Conservation (phyloP, 2,888 invertebrate genomes). For the Automeris io region DNA sequence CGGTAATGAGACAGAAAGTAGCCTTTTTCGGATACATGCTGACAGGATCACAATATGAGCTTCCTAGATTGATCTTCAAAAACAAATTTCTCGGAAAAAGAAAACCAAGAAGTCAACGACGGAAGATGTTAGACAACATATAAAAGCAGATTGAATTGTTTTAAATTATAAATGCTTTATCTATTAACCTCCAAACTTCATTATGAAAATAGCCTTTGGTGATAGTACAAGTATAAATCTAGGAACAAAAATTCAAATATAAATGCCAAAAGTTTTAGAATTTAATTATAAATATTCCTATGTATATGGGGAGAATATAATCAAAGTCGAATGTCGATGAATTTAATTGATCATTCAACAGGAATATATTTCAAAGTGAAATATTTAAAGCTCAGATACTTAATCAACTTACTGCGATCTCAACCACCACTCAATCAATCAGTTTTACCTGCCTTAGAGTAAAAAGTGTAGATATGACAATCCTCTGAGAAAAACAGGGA, state of each 20-base stretch:
- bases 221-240: background rate
- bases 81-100: no score
- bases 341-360: conserved; percentile 67
- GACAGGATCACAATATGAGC: no score
- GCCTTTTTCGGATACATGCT: no score
- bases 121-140: no score
- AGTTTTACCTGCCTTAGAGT: conserved; percentile 17
- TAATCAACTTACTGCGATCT: conserved; percentile 67
- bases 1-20: no score
- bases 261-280: background rate
- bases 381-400: conserved; percentile 59
- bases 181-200: no score
- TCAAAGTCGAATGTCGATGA: conserved; percentile 56
- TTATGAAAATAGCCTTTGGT: no score
- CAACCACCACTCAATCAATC: conserved; percentile 55
- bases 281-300: background rate
- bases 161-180: no score
- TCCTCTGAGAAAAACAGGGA: background rate
- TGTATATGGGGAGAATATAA: no score
- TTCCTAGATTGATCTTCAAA: no score
- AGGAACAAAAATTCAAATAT: background rate
- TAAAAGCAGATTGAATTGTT: no score
- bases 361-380: conserved; percentile 46
- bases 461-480: conserved; percentile 9
- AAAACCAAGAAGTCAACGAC: no score